Evolutionary conservation across 2,888 invertebrate species (phyloP).

Genomic region (Diaphora mendica): DNA sequence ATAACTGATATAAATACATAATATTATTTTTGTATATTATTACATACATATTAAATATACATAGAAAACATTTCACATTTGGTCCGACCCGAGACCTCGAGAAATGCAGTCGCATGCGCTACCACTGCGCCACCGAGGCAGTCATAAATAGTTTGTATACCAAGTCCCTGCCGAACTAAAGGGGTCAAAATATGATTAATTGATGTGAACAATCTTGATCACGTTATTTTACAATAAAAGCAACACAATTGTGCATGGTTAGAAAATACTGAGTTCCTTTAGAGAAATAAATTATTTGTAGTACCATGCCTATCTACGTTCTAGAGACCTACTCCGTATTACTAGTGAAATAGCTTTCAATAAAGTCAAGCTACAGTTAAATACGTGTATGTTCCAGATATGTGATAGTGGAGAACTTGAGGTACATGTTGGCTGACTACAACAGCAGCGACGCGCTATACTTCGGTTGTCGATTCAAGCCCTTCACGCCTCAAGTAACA

Average conservation of each 20-base stretch:
- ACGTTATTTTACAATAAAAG: too few species aligned
- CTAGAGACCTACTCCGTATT: neutral
- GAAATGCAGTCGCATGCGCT: too few species aligned
- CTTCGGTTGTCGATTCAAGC: slow-evolving; percentile 96
- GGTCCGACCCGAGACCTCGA: too few species aligned
- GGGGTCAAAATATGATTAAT: too few species aligned
- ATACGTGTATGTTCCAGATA: slow-evolving; percentile 86
- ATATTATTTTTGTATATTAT: too few species aligned
- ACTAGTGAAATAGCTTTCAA: neutral
- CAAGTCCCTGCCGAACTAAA: too few species aligned
- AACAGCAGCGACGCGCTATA: slow-evolving; percentile 92
- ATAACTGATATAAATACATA: too few species aligned
- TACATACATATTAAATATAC: too few species aligned
- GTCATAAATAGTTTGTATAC: too few species aligned
- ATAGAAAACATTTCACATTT: too few species aligned
- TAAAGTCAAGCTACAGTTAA: neutral
- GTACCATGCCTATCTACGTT: neutral
- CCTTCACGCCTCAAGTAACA: slow-evolving; percentile 88
- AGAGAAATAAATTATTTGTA: neutral
- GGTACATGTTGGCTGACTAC: slow-evolving; percentile 94
- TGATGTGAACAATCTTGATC: too few species aligned
- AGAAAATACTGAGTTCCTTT: neutral
- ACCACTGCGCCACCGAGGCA: too few species aligned
- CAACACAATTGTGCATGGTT: neutral
- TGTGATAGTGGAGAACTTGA: slow-evolving; percentile 97